These are phyloP conservation scores for Gasterosteus nipponicus DNA, from an alignment of 2,113 vertebrate genomes.

Conservation along the genomic window DNA sequence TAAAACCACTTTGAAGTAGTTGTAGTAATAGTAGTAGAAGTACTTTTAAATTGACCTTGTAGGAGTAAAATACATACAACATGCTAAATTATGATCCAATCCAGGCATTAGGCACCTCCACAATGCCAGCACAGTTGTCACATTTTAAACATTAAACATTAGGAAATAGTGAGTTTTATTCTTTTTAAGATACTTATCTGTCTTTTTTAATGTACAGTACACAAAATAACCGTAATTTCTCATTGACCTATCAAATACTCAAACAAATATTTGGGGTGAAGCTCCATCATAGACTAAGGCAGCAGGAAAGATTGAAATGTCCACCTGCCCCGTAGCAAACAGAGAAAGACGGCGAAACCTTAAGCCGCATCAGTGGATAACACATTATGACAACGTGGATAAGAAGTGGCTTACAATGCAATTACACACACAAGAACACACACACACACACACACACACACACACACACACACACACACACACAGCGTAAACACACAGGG, in stretches of 20 bases:
- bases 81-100: neutral
- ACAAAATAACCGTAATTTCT: neutral
- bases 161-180: neutral
- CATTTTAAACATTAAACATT: neutral
- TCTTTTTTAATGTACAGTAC: neutral
- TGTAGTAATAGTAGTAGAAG: too few relatives aligned
- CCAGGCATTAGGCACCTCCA: neutral
- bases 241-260: neutral
- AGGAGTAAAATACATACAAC: neutral
- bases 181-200: neutral
- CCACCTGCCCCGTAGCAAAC: conserved; percentile 59
- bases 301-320: conserved; percentile 64
- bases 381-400: conserved; percentile 77
- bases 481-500: conserved; percentile 55
- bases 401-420: conserved; percentile 74
- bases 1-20: neutral
- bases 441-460: conserved; percentile 38
- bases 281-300: neutral
- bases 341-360: conserved; percentile 48
- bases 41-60: neutral
- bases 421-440: conserved; percentile 70
- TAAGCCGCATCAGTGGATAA: conserved; percentile 71
- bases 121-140: neutral
- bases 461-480: conserved; percentile 26
- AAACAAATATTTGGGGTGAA: neutral